A percentile compares a stretch with the other conserved stretches of the same genome.
Conservation (phyloP, 2,113 vertebrate genomes). For the Leucosticte australis region DNA sequence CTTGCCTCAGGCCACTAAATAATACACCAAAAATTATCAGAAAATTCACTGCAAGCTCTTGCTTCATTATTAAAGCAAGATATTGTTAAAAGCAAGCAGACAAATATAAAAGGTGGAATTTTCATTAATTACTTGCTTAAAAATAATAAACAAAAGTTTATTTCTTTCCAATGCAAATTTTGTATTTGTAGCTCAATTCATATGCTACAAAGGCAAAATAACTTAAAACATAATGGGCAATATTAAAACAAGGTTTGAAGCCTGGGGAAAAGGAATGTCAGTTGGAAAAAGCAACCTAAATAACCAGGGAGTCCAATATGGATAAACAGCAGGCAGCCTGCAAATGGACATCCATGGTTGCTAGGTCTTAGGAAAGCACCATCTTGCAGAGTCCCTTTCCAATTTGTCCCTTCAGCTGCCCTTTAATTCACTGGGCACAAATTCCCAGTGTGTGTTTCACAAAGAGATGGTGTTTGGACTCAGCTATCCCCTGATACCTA, state of each 20-base stretch:
- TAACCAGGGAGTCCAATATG: not conserved
- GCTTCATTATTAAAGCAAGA: not conserved
- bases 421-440: not conserved
- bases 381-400: not conserved
- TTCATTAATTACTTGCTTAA: not conserved
- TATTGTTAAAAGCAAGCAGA: not conserved
- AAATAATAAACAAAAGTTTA: not conserved
- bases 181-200: not conserved
- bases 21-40: conserved; percentile 34
- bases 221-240: not conserved
- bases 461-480: not conserved
- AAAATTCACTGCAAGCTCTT: not conserved
- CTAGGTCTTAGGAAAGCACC: not conserved
- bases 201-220: not conserved
- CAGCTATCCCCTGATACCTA: not conserved
- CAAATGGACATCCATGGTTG: not conserved
- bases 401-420: not conserved
- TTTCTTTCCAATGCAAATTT: not conserved
- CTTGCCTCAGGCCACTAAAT: conserved; percentile 1
- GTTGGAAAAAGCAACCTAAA: not conserved
- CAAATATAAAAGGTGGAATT: not conserved
- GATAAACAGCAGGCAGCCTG: not conserved
- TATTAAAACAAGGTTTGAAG: not conserved
- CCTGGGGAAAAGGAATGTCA: not conserved
- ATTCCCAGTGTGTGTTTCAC: not conserved